Base-by-base conservation (phyloP, 2,888 invertebrate species). In the Drosophila ochracea region DNA sequence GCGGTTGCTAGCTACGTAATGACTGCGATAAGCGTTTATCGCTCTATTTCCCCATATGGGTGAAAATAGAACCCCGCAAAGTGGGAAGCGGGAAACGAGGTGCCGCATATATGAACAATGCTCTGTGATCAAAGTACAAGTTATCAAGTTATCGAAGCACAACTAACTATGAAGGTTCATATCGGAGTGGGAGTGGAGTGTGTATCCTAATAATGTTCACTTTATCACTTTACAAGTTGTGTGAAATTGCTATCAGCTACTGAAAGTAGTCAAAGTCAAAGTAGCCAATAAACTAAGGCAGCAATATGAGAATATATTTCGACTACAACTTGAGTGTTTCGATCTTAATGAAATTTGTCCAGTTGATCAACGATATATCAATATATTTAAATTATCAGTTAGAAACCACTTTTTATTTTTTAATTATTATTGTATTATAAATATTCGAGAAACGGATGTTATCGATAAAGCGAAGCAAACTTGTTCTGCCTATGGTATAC, bases 1-100 rank as follows among this genome's bases (percentile, higher is more conserved):
- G 54, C 64, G 25, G 35, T 65, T 57, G 58, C 86, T 7, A 30
- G 28, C 57, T 78, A 83, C 87, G 87, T 84, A 84, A 81, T 81
- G 43, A 54, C 16, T 64, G 70, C 28, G 83, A 83, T 83, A 75
- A 74, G 84, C 41, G 33, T 37, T 67, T 71, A 68, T 80, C 69
- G 52, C 53, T 62, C 35, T 59, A 59, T 33, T 69, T 53, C 54
- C 50, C 21, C 39, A 54, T 60, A 33, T 67, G 66, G 64, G 59
- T 69, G 60, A 52, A 47, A 25, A 41, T 13, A 52, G 28, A 37
- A 21, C 49, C 11, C n/a, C 25, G 28, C 37, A 33, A 53, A 54
- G 19, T 7, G 50, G n/a, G 21, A 50, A 31, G 30, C 30, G 47
- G 28, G 13, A 9, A 33, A 21, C 39, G 47, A 47, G 7, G 39